Base-by-base conservation (phyloP, 1,140 invertebrate genomes). In the Rhopalosiphum padi region DNA sequence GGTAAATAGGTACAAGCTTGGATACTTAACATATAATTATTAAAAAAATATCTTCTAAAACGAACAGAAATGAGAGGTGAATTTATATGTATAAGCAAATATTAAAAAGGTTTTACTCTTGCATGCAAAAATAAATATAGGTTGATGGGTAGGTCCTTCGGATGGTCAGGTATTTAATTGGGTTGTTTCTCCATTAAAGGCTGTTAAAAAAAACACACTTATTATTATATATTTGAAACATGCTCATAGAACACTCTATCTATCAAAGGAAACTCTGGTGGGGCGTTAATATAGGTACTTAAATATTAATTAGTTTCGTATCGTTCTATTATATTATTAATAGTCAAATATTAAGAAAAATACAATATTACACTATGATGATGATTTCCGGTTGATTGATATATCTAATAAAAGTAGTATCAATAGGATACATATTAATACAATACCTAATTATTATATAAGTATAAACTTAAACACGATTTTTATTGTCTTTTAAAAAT, bases 121-220 rank as follows among this genome's bases (percentile, higher is more conserved):
- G 91, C 91, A 93, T 93, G 91, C 91, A 93, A 93, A 93, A 53
- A 93, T 51, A 93, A 86, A 86, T 83, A 86, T 93, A 55, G 91
- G 51, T 93, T 53, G 91, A 91, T 91, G 35, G 68, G 60, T 92
- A 86, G 77, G 68, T 93, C 60, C 91, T 85, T 86, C 82, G 48
- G 91, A 53, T 93, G 91, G 91, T 93, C 91, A 93, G 82, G 82
- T 92, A 86, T 85, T 93, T 51, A 93, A 86, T 93, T 93, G 91
- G 91, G 82, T 93, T 93, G 91, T 83, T 93, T 93, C 91, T 93
- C 55, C 91, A 93, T 93, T 93, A 93, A 51, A 41, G 82, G 91
- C 91, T 93, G 91, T 93, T 93, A 93, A 93, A 93, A 92, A 92
- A 93, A 93, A 93, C 91, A 93, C 46, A 93, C 82, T 93, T 93